phyloP scores from a whole-genome alignment of 2,113 vertebrate genomes.

The Apteryx owenii region DNA sequence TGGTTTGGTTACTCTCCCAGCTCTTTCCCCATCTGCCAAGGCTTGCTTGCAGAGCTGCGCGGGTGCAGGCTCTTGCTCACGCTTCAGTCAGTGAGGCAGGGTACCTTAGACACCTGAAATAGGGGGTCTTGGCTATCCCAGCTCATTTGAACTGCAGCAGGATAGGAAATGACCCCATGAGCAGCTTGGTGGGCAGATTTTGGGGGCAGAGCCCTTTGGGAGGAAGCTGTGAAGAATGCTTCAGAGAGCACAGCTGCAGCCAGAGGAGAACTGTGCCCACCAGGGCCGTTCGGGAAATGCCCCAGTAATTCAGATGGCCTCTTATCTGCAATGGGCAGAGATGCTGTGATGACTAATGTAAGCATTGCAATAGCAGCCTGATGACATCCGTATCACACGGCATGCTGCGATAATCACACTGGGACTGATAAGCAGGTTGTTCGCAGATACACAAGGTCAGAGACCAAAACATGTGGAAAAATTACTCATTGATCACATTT shows the following conservation, averaged over 20 bases:
- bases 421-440: background rate
- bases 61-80: accelerated
- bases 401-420: background rate
- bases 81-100: accelerated
- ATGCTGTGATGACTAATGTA: background rate
- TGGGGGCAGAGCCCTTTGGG: background rate
- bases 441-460: background rate
- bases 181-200: background rate
- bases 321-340: conserved; percentile 1
- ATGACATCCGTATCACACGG: conserved; percentile 13
- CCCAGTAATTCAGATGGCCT: background rate
- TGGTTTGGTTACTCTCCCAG: background rate
- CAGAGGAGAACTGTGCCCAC: background rate
- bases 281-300: background rate
- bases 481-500: background rate
- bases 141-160: background rate
- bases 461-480: background rate
- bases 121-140: background rate
- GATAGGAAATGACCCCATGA: background rate
- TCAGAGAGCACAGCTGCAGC: background rate
- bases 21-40: background rate
- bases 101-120: background rate
- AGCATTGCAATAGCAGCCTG: background rate
- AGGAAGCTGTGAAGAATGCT: accelerated
- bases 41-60: background rate